Base-by-base conservation (phyloP, 2,888 invertebrate genomes). In the Philereme transversata region DNA sequence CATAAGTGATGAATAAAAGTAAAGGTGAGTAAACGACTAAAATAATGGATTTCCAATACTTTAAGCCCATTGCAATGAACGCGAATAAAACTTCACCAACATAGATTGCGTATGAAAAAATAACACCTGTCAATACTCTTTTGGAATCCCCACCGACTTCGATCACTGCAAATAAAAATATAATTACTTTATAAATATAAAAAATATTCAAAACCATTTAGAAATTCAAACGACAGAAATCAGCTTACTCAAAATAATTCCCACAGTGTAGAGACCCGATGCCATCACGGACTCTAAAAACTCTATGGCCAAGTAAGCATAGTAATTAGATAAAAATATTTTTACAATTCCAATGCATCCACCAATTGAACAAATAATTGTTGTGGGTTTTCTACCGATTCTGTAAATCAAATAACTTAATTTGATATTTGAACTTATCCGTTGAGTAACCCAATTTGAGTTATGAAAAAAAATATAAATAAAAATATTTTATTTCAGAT, bases 121-220 rank as follows among this genome's bases (percentile, higher is more conserved):
- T 76, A 0, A 88, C 81, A 33, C 88, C 87, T 1, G 87, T 78
- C 40, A 81, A 56, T 0, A 88, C 86, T 71, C 88, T 76, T 69
- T 86, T 87, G n/a, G 80, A 77, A 65, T 84, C 82, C 4, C 89
- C 87, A 5, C 87, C 87, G 5, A 87, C 78, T 82, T 89, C 89
- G 11, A 89, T 83, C 67, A 89, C 89, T 89, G 74, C 62, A 85
- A 88, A 46, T 56, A 40, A 66, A 70, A 55, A 45, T 22, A 11
- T 10, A 38, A 38, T 7, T n/a, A 22, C 22, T 22, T 22, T 1
- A 2, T 22, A 22, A 22, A 22, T 22, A 22, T 22, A 22, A 22
- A n/a, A 22, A 22, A 22, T 22, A 22, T 22, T 22, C 22, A 22
- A 22, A 22, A 22, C 22, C 22, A 22, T 22, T 22, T 22, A 22